These are phyloP conservation scores for Euthynnus affinis DNA, from an alignment of 2,797 vertebrate genomes.

Conservation along the genomic window DNA sequence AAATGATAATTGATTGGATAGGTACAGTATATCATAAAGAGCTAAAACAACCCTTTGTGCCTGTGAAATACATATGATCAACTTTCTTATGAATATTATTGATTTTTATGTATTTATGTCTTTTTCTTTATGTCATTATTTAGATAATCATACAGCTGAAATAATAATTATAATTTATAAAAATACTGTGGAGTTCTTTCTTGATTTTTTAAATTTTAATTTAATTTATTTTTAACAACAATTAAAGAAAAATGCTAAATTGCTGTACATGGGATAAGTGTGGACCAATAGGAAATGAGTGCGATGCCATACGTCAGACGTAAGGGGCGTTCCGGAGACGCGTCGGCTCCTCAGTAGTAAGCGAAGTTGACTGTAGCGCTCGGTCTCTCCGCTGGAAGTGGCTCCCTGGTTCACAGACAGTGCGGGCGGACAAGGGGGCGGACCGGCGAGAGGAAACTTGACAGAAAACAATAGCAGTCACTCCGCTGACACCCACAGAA, in stretches of 20 bases:
- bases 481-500: constrained; percentile 24
- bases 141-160: no score
- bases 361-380: constrained; percentile 60
- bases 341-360: constrained; percentile 59
- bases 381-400: constrained; percentile 73
- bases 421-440: constrained; percentile 60
- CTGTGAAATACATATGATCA: background rate
- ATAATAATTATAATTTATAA: no score
- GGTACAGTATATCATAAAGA: background rate
- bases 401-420: constrained; percentile 41
- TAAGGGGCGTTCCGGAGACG: constrained; percentile 71
- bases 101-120: background rate
- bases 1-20: background rate
- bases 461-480: constrained; percentile 52
- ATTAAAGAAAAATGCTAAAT: background rate
- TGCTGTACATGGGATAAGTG: background rate
- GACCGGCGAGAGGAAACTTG: constrained; percentile 67
- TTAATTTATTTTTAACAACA: constrained; percentile 4
- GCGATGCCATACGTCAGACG: constrained; percentile 75
- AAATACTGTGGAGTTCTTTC: no score
- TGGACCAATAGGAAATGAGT: constrained; percentile 67
- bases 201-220: background rate
- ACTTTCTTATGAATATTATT: background rate
- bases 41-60: background rate
- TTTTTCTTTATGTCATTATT: background rate